Evolutionary conservation across 1,140 invertebrate genomes (phyloP), one percentile per base, ranked within the genome.

Genomic region (Lucilia sericata): DNA sequence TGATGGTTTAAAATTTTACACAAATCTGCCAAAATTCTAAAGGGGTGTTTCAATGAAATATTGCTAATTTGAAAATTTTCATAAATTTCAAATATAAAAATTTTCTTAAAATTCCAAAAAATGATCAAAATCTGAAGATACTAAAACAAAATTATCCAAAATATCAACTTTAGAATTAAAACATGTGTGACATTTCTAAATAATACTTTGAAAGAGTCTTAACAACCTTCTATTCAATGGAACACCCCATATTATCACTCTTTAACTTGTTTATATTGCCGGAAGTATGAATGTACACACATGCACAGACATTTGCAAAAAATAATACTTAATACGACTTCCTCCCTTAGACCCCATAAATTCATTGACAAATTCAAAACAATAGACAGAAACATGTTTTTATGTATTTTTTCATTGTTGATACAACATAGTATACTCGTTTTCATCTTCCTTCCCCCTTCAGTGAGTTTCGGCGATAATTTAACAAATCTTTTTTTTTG

Each of bases 11-110:
- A 49, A 17, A 36, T 19, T 47, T 47, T 36, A 8, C 42, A 49
- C 3, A 80, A 80, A 30, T 30, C 25, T 30, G 25, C 25, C 25
- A 30, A 75, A 36, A 76, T 42, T 76, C 42, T 42, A 80, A 51
- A 80, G 49, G 76, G 42, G 76, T 19, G 19, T 21, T 49, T 80
- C 76, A 25, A 80, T 25, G 14, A 76, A 13, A 25, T 47, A 30
- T 30, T 30, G 25, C 25, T 30, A 30, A 30, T 30, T 30, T 30
- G 25, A 30, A 30, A 30, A 30, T 1, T 30, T 30, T 1, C 3
- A 2, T 30, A 2, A 30, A 30, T 30, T 30, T 30, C 25, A 2
- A 2, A 30, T 2, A 30, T 30, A 3, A 3, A 30, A 30, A 2
- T 30, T 30, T 30, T 30, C 3, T 30, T 30, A 2, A 30, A 30